Evolutionary conservation across 2,797 vertebrate genomes (phyloP).

Genomic region (Esox masquinongy): DNA sequence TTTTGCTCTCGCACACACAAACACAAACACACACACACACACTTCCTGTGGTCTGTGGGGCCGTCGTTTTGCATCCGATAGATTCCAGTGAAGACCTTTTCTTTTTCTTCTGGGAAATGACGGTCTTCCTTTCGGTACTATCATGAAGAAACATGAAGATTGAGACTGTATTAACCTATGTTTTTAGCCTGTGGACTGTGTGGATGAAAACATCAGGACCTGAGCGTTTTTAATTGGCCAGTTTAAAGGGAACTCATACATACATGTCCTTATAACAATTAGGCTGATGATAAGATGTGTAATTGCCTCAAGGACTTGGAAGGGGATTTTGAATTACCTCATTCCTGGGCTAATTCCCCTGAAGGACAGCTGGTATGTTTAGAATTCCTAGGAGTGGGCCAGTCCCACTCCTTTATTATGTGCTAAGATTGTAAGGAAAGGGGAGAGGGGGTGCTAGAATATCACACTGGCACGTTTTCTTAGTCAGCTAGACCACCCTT

Average conservation of each 20-base stretch:
- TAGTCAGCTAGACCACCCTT: too few species aligned
- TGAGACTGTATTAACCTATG: not conserved
- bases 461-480: too few species aligned
- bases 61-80: not conserved
- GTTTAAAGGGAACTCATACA: too few species aligned
- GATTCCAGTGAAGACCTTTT: conserved; percentile 19
- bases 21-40: not conserved
- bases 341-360: not conserved
- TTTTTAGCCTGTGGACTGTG: not conserved
- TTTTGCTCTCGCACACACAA: not conserved
- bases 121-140: conserved; percentile 20
- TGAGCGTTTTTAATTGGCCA: not conserved
- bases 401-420: too few species aligned
- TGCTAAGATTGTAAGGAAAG: too few species aligned
- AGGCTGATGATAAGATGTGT: not conserved
- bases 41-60: conserved; percentile 24
- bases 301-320: not conserved
- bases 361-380: not conserved
- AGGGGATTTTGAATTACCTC: not conserved
- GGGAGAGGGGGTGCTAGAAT: too few species aligned
- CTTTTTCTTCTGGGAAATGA: conserved; percentile 27
- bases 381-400: too few species aligned
- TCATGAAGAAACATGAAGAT: conserved; percentile 8
- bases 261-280: not conserved
- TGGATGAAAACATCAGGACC: not conserved